Evolutionary conservation across 2,888 invertebrate species (phyloP), one percentile per base, ranked within the genome.

Genomic region (Timema cristinae): DNA sequence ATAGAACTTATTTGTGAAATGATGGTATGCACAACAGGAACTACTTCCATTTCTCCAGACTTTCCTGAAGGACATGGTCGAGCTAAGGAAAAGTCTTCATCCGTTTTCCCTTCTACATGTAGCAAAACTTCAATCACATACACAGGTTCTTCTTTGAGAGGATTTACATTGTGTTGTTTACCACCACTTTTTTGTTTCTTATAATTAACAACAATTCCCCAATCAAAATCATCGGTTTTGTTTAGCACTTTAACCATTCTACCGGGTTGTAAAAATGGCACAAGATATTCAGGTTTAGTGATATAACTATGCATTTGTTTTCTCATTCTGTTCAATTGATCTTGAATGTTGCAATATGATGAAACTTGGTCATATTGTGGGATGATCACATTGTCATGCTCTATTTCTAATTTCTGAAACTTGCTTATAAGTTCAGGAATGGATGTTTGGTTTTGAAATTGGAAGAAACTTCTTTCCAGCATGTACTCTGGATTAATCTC

Each of bases 401-500:
- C 85, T 59, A 86, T 83, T 79, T 92, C 88, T 75, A 90, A 88
- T 63, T 87, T 82, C 78, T 88, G 86, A 56, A 91, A 86, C 81
- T 87, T 90, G 76, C 95, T 90, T 79, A 92, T 90, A 13, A 98
- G 86, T 63, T 90, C 90, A 0, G 99, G 99, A 79, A 99, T 95
- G 15, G 92, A 88, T 0, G 97, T 90, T 83, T 97, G 98, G 84
- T 98, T 99, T 85, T 99, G 99, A 80, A 99, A 99, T 83, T 99
- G 99, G 83, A 91, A 97, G 84, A 99, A 99, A 77, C 97, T 97
- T 75, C 97, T 87, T 80, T 98, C 98, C 80, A 99, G 85, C 97
- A 99, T 98, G 80, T 96, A 99, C 82, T 99, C 98, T 0, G 99
- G 99, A 84, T 99, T 98, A 71, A 99, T 98, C 85, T 98, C 99